Conservation (phyloP, 2,113 vertebrate genomes). For the Protomyctophum bolini region DNA sequence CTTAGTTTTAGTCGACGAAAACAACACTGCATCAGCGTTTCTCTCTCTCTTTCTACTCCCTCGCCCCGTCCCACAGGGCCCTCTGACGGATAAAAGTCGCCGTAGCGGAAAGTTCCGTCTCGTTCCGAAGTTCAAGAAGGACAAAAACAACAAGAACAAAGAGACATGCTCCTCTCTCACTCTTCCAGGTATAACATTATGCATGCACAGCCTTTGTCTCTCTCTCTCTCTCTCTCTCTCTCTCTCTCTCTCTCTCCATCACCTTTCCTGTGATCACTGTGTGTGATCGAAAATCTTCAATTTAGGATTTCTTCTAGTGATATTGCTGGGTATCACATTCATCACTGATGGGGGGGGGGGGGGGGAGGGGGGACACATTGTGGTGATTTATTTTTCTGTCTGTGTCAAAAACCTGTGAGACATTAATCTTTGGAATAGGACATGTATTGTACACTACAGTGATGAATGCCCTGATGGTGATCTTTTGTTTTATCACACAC, state of each 20-base stretch:
- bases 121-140: slow-evolving; percentile 97
- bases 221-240: neutral
- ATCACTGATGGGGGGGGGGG: neutral
- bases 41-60: neutral
- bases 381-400: neutral
- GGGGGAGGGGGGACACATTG: too few relatives aligned
- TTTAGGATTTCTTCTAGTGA: neutral
- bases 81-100: slow-evolving; percentile 86
- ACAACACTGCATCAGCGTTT: too few relatives aligned
- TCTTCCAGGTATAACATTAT: slow-evolving; percentile 83
- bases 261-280: neutral
- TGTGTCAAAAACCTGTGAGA: neutral
- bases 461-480: too few relatives aligned
- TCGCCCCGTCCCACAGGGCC: slow-evolving; percentile 71
- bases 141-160: slow-evolving; percentile 94
- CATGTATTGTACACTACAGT: too few relatives aligned
- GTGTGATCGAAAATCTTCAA: too few relatives aligned
- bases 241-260: neutral
- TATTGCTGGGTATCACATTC: neutral
- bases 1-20: too few relatives aligned
- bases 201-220: neutral
- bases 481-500: too few relatives aligned
- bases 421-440: too few relatives aligned
- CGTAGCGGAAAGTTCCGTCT: slow-evolving; percentile 94
- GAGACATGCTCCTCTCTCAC: slow-evolving; percentile 84